Evolutionary conservation across 2,888 invertebrate genomes (phyloP), one percentile per base, ranked within the genome.

Genomic region (Agrochola macilenta): DNA sequence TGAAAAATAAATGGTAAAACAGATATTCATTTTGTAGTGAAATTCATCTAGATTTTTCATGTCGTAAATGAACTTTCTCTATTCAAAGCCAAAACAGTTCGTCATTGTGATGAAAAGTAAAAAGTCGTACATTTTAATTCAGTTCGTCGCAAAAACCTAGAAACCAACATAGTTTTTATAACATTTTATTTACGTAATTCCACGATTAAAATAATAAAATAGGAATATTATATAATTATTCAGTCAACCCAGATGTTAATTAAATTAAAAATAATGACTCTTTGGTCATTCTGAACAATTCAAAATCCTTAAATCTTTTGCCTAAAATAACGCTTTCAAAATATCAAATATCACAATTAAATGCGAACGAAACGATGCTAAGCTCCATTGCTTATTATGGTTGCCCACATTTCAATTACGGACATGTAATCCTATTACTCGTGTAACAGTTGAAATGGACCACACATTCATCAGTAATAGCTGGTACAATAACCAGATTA

Each of bases 361-460:
- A 83, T 72, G n/a, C n/a, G n/a, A n/a, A n/a, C 39, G 14, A 69
- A n/a, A 60, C 1, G 26, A 65, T 69, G n/a, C 60, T 69, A 75
- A 84, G 68, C 78, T 65, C 43, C 43, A 73, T 61, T 76, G 76
- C 69, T 75, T 78, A 78, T 74, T 87, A 86, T 77, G 83, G 78
- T 74, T 63, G 78, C 78, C 84, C 79, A 81, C 72, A 84, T 85
- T 83, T 85, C 86, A 87, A 86, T 88, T 85, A 87, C 74, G 76
- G 69, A 12, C 57, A 64, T 60, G 43, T 89, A 87, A 88, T 88
- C 87, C 86, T 80, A 87, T 88, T 87, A 87, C 65, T 57, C 23
- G 57, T 66, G 74, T 79, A 76, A 81, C 78, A 75, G 78, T 87
- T 82, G 85, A 78, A 79, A 85, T 84, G 71, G 79, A 76, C 84